A percentile compares a stretch with the other conserved stretches of the same genome.
These are phyloP conservation scores for Neolamprologus kungweensis DNA, from an alignment of 2,113 vertebrate genomes.

Conservation along the genomic window DNA sequence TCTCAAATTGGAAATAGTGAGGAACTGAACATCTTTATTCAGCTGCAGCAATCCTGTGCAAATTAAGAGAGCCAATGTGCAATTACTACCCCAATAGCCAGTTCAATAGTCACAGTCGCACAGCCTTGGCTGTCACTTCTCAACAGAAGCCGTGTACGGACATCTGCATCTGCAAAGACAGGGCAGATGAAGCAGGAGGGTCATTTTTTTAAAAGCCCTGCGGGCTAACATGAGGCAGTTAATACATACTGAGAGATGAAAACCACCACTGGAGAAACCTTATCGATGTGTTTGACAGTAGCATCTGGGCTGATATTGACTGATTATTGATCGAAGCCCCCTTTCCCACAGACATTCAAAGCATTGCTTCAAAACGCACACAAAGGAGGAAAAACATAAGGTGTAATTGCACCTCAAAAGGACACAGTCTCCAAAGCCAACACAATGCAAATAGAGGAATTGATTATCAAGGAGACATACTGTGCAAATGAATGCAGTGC, in stretches of 20 bases:
- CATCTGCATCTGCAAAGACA: conserved; percentile 28
- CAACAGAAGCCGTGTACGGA: conserved; percentile 6
- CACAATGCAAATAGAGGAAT: neutral
- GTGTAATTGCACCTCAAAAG: conserved; percentile 6
- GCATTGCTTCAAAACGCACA: conserved; percentile 33
- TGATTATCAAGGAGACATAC: neutral
- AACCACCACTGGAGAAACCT: conserved; percentile 40
- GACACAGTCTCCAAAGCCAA: neutral
- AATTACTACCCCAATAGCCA: conserved; percentile 46
- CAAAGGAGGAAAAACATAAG: conserved; percentile 13
- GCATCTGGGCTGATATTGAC: conserved; percentile 69
- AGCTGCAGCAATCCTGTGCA: neutral
- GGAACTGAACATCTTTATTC: conserved; percentile 26
- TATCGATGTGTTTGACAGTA: conserved; percentile 68
- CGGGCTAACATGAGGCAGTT: conserved; percentile 48
- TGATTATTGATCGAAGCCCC: conserved; percentile 51
- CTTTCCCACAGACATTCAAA: conserved; percentile 13
- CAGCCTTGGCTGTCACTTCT: conserved; percentile 2
- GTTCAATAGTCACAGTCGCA: conserved; percentile 44
- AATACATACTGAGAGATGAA: conserved; percentile 39
- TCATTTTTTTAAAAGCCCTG: conserved; percentile 31
- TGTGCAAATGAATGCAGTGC: neutral
- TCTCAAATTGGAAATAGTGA: conserved; percentile 26
- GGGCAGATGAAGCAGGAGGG: neutral
- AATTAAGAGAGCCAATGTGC: conserved; percentile 40